Base-by-base conservation (phyloP, 2,888 invertebrate genomes). In the Ophion slaviceki region DNA sequence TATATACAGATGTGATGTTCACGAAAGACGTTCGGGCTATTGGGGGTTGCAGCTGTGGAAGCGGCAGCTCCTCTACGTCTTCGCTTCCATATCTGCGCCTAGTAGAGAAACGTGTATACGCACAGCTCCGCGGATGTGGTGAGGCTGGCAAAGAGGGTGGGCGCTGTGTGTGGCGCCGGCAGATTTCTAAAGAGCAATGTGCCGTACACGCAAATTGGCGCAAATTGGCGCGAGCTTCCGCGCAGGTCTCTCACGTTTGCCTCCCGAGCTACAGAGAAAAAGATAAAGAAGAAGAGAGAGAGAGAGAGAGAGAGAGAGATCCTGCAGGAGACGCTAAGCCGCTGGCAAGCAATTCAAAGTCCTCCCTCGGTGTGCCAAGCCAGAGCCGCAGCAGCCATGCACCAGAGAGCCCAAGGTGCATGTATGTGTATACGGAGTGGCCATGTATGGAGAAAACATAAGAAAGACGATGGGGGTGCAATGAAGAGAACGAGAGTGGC, bases 271-370 rank as follows among this genome's bases (percentile, higher is more conserved):
- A 78, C 47, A 53, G 83, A 83, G 80, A 68, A 78, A 72, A 72
- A 72, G 64, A 64, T 75, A 64, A 72, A 86, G 72, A 70, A 86
- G 83, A 83, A 88, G 76, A 53, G 68, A 68, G 47, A 59, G 61
- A 64, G 86, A 80, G 84, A 78, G 86, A 83, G 85, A 88, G 84
- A 84, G 87, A 86, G 85, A 86, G 80, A 88, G 71, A 79, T 74
- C 82, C 91, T 92, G 92, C 90, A 88, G 89, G 90, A 91, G 90
- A 93, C 92, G 91, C 91, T 93, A 93, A 93, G 93, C 92, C 92
- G 92, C 91, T 91, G 91, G 92, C 92, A 92, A 92, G 93, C 93
- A 93, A 93, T 94, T 93, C 93, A 91, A 92, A 93, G 92, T 91
- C 91, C 90, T 90, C 87, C 61, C 81, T 81, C 53, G 89, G 88